phyloP scores from a whole-genome alignment of 2,113 vertebrate genomes.

The Bos indicus region DNA sequence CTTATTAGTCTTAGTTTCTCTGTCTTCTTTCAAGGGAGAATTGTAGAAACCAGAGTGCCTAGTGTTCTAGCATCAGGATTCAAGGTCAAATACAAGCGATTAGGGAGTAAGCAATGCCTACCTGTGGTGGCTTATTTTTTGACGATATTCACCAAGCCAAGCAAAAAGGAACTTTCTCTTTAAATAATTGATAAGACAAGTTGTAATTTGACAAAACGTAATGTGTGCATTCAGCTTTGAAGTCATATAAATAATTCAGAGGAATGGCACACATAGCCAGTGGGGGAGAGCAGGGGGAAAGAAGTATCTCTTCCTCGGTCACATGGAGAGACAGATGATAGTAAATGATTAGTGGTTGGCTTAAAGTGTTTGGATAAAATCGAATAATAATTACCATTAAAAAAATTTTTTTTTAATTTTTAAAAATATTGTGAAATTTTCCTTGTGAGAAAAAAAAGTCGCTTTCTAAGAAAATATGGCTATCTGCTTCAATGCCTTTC shows the following conservation, averaged over 20 bases:
- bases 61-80: background rate
- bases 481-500: constrained; percentile 61
- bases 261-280: background rate
- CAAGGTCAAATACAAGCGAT: constrained; percentile 14
- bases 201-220: constrained; percentile 49
- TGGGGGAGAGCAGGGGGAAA: background rate
- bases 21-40: constrained; percentile 4
- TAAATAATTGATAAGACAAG: constrained; percentile 48
- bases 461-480: background rate
- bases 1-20: constrained; percentile 7
- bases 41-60: background rate
- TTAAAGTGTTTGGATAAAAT: background rate
- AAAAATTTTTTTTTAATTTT: background rate
- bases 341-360: background rate
- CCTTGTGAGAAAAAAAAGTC: background rate
- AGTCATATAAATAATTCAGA: constrained; percentile 48
- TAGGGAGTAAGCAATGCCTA: background rate
- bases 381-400: background rate
- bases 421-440: background rate
- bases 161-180: constrained; percentile 29
- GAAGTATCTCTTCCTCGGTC: background rate
- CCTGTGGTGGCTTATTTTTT: background rate
- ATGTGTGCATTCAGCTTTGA: constrained; percentile 32
- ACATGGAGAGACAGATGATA: background rate
- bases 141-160: background rate